A percentile compares a stretch with the other conserved stretches of the same genome.
These are phyloP conservation scores for Lobophora halterata DNA, from an alignment of 2,888 invertebrate genomes.

Conservation along the genomic window DNA sequence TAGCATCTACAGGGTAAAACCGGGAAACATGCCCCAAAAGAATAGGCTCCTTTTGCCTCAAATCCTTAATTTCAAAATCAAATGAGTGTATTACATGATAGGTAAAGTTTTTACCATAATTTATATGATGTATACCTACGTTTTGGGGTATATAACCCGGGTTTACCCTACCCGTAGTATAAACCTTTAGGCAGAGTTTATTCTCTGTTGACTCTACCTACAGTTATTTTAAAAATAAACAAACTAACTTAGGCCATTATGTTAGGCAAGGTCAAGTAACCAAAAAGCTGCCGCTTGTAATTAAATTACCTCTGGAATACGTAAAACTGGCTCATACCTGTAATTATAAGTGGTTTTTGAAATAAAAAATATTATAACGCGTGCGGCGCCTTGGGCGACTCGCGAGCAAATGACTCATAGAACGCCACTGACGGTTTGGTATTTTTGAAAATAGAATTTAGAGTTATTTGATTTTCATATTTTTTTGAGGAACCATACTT, in stretches of 20 bases:
- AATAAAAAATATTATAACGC: constrained; percentile 64
- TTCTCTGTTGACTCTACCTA: neutral
- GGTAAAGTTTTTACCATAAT: no score
- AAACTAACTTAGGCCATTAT: constrained; percentile 10
- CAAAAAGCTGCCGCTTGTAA: constrained; percentile 53
- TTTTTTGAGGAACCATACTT: no score
- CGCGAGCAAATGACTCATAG: constrained; percentile 20
- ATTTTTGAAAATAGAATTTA: constrained; percentile 18
- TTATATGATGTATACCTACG: no score
- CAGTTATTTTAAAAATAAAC: constrained; percentile 17
- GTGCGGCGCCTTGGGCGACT: constrained; percentile 53
- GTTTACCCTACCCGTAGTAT: no score
- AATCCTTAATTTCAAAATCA: no score
- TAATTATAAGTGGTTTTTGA: constrained; percentile 69
- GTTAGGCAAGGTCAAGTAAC: constrained; percentile 21
- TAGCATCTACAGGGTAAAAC: no score
- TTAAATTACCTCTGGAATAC: constrained; percentile 68
- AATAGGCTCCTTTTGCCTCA: no score
- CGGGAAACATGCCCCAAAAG: no score
- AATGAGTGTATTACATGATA: no score
- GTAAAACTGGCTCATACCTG: constrained; percentile 63
- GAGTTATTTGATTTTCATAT: constrained; percentile 12
- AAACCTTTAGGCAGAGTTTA: neutral
- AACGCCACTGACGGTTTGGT: constrained; percentile 19
- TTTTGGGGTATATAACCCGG: no score